Conservation (phyloP, 30 jellyfish, hydroid and myxozoan species). For the Cassiopea xamachana region DNA sequence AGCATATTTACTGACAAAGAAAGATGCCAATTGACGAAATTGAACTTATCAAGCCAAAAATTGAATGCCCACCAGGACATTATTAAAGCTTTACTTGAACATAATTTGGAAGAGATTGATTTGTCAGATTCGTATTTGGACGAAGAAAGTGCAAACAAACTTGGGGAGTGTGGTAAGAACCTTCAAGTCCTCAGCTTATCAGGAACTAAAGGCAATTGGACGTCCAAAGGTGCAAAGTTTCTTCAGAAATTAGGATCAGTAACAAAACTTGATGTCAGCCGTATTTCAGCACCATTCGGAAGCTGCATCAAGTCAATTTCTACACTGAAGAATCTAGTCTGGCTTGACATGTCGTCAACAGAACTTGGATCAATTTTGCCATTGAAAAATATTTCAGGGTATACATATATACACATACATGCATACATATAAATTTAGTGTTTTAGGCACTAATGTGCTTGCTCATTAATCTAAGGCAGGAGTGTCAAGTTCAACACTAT, state of each 20-base stretch:
- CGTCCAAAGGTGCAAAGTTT: conserved; percentile 5
- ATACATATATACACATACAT: too few species aligned
- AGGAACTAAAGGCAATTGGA: conserved; percentile 56
- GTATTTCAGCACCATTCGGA: not conserved
- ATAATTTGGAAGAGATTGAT: conserved; percentile 43
- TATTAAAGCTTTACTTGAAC: conserved; percentile 49
- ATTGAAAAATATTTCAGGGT: conserved; percentile 19
- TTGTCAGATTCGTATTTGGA: conserved; percentile 34
- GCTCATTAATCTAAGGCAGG: too few species aligned
- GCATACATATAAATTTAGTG: too few species aligned
- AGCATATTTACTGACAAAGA: conserved; percentile 39
- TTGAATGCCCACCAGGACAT: conserved; percentile 38
- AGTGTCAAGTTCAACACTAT: too few species aligned
- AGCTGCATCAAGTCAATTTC: conserved; percentile 48
- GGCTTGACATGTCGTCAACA: conserved; percentile 71
- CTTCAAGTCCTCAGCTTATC: conserved; percentile 54
- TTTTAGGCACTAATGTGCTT: too few species aligned
- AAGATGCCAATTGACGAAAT: conserved; percentile 62
- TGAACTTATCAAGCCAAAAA: conserved; percentile 44
- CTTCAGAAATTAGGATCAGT: not conserved
- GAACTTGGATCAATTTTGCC: conserved; percentile 6
- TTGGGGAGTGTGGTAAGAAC: conserved; percentile 16
- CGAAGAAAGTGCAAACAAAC: conserved; percentile 33
- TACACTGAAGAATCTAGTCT: conserved; percentile 33
- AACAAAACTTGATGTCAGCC: conserved; percentile 46